Evolutionary conservation across 2,797 vertebrate species (phyloP), one percentile per base, ranked within the genome.

Genomic region (Hozukius guyotensis): DNA sequence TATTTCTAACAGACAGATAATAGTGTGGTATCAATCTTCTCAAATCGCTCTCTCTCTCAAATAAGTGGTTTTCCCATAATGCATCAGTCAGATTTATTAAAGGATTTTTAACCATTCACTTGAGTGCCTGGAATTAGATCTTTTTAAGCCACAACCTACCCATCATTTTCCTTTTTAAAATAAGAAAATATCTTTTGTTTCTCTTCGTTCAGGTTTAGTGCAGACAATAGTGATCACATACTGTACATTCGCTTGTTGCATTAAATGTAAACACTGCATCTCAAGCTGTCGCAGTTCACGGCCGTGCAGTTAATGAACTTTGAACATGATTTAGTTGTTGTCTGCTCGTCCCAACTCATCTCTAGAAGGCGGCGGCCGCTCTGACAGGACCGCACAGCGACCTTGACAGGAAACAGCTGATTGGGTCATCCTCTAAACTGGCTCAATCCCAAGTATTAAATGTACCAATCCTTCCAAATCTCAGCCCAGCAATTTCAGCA

Each of bases 351-450:
- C 59, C 57, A 72, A 78, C 80, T 83, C 72, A 80, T 91, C 78
- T 77, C 87, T 82, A 38, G 62, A 70, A 84, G 81, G 70, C 75
- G 34, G 70, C 69, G 22, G 79, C 75, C 20, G 11, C 75, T 77
- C 72, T 82, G 87, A 91, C 80, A 74, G 82, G 66, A 73, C 79
- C 32, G 66, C 64, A 65, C 70, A 78, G 88, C 72, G 75, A 92
- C 89, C 89, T 90, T 93, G 90, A 92, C 89, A 88, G 92, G 83
- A 94, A 93, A 90, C 82, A 76, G 87, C 89, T 92, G 93, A 95
- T 95, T 89, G 93, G 93, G 92, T 94, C 93, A 88, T 90, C 90
- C 85, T 91, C 88, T 95, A 93, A 90, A 29, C 90, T 93, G 91
- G 87, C 86, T 87, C 77, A 87, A 85, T 84, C 87, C 89, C 82